These are phyloP conservation scores for Acanthoscelides obtectus DNA, from an alignment of 2,888 invertebrate species.

Conservation along the genomic window DNA sequence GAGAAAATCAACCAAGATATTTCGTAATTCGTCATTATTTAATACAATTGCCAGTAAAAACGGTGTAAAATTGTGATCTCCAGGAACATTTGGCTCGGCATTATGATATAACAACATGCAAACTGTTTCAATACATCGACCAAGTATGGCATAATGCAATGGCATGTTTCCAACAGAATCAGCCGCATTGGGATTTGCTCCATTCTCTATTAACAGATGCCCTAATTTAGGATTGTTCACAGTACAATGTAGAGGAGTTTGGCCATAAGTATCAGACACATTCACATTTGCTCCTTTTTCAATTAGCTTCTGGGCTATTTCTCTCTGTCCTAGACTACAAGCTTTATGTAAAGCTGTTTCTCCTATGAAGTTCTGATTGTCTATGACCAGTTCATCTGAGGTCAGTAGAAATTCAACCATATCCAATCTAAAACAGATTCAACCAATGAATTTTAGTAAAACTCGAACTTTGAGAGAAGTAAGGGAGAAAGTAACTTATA, in stretches of 20 bases:
- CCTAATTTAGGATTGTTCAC: slow-evolving; percentile 23
- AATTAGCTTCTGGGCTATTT: slow-evolving; percentile 24
- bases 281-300: slow-evolving; percentile 30
- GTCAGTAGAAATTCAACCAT: slow-evolving; percentile 27
- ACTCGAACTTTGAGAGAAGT: no score
- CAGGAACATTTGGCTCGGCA: slow-evolving; percentile 26
- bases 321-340: slow-evolving; percentile 16
- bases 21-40: slow-evolving; percentile 21
- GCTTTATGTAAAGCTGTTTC: slow-evolving; percentile 31
- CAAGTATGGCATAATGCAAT: slow-evolving; percentile 28
- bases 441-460: slow-evolving; percentile 5
- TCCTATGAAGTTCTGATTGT: slow-evolving; percentile 29
- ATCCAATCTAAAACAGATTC: slow-evolving; percentile 25
- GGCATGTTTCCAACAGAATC: slow-evolving; percentile 30
- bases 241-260: slow-evolving; percentile 32
- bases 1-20: slow-evolving; percentile 28
- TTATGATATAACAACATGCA: slow-evolving; percentile 34
- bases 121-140: slow-evolving; percentile 25
- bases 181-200: slow-evolving; percentile 29
- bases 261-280: slow-evolving; percentile 20
- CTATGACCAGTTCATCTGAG: slow-evolving; percentile 24
- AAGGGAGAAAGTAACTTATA: no score
- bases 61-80: slow-evolving; percentile 23
- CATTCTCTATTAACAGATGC: slow-evolving; percentile 26
- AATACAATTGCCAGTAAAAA: slow-evolving; percentile 29